Conservation (phyloP, 2,888 invertebrate species). For the Beris morrisii region DNA sequence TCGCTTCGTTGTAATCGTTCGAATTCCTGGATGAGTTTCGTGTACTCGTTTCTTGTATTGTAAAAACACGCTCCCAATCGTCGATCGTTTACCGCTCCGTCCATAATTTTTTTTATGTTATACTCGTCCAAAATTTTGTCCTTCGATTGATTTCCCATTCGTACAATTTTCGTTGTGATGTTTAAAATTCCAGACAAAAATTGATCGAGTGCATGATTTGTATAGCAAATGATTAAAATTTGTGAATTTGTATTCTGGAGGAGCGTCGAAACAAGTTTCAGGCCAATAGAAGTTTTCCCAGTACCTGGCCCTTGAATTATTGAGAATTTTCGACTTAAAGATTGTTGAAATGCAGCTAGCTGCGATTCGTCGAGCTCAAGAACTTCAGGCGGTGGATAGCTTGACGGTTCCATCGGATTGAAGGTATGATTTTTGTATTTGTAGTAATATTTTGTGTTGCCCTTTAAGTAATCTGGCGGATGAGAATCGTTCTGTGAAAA, state of each 20-base stretch:
- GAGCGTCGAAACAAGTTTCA: conserved; percentile 71
- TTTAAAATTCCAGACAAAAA: conserved; percentile 71
- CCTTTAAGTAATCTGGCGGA: conserved; percentile 53
- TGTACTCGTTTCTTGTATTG: conserved; percentile 47
- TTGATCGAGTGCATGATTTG: conserved; percentile 86
- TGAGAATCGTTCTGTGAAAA: conserved; percentile 38
- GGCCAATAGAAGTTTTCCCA: conserved; percentile 80
- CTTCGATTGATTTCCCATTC: conserved; percentile 72
- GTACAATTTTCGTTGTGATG: conserved; percentile 63
- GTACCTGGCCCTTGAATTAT: conserved; percentile 88
- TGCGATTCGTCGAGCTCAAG: conserved; percentile 69
- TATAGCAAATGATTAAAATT: conserved; percentile 78
- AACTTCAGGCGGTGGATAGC: conserved; percentile 58
- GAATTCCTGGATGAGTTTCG: conserved; percentile 46
- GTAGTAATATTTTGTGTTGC: conserved; percentile 38
- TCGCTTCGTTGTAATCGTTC: conserved; percentile 48
- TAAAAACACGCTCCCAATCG: conserved; percentile 48
- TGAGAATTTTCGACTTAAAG: conserved; percentile 71
- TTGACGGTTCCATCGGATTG: conserved; percentile 39
- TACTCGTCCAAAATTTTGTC: conserved; percentile 60
- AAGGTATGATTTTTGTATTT: conserved; percentile 43
- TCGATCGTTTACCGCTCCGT: conserved; percentile 38
- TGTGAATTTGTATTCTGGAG: conserved; percentile 63
- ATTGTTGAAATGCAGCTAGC: conserved; percentile 65
- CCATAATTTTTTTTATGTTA: conserved; percentile 52